Percentiles rank a stretch among this genome's conserved stretches.
Conservation (phyloP, 2,113 vertebrate genomes). For the Esox niger region DNA sequence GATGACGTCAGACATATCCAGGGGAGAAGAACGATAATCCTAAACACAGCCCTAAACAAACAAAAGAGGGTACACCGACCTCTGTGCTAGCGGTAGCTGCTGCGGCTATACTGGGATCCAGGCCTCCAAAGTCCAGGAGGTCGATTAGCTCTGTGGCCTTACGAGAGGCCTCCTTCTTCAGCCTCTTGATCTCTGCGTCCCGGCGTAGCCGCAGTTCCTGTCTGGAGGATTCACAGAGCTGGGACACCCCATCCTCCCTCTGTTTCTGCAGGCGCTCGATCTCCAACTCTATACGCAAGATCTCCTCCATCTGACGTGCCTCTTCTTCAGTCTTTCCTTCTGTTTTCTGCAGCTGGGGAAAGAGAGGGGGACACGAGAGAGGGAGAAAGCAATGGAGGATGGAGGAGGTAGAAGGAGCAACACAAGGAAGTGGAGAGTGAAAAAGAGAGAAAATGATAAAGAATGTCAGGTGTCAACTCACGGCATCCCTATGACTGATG, state of each 20-base stretch:
- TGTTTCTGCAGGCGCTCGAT: conserved; percentile 87
- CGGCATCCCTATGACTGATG: background rate
- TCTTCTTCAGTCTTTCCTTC: conserved; percentile 68
- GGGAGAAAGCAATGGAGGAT: background rate
- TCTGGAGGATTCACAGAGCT: conserved; percentile 78
- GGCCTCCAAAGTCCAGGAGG: conserved; percentile 79
- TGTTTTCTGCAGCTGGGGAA: background rate
- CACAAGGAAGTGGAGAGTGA: too few relatives aligned
- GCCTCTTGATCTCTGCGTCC: conserved; percentile 82
- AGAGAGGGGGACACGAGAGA: background rate
- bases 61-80: background rate
- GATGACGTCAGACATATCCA: background rate
- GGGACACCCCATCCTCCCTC: conserved; percentile 82
- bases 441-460: too few relatives aligned
- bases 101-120: conserved; percentile 59
- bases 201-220: conserved; percentile 81
- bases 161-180: conserved; percentile 86
- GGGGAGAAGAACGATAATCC: too few relatives aligned
- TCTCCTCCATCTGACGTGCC: conserved; percentile 86
- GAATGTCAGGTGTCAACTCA: background rate
- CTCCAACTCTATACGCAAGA: conserved; percentile 84
- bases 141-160: conserved; percentile 86
- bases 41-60: background rate
- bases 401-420: too few relatives aligned
- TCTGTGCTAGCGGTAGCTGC: conserved; percentile 25